Evolutionary conservation across 2,888 invertebrate species (phyloP), one percentile per base, ranked within the genome.

Genomic region (Caenorhabditis afra): DNA sequence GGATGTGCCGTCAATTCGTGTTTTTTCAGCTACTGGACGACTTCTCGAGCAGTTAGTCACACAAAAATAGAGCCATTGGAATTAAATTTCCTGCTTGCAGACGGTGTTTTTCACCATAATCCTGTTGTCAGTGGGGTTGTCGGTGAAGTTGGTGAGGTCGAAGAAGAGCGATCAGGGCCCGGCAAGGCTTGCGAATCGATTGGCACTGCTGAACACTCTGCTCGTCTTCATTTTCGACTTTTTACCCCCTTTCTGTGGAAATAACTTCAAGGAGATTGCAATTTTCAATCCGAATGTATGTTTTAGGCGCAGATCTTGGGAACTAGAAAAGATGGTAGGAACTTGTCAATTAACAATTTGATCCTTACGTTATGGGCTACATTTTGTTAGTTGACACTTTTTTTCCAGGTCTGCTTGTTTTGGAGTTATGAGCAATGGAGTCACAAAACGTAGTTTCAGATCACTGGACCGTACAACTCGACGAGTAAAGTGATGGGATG

Each of bases 21-120:
- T 7, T 67, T 67, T 39, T 67, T 57, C 16, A 39, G n/a, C 11
- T 67, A 49, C 39, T 67, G 66, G 66, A 57, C 66, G 0, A 57
- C 44, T 7, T 5, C 29, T 5, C 29, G 29, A 29, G 29, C 29
- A 29, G 29, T 29, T n/a, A n/a, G n/a, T n/a, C n/a, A 23, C 66
- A 66, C 22, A 66, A 66, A 66, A 22, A n/a, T n/a, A n/a, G n/a
- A n/a, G n/a, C n/a, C n/a, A n/a, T 50, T 37, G 62, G 49, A 22
- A 49, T 45, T 49, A 45, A 8, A 11, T 57, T 29, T 29, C 29
- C 39, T 35, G 14, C 18, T 39, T 39, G 0, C 22, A 52, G 64
- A 41, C 41, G 3, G 45, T 65, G 8, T 65, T 65, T 16, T 44
- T 22, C n/a, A 7, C 16, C 7, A 64, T 64, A 7, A 39, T 41